Conservation (phyloP, 2,797 vertebrate genomes). For the Myoxocephalus aenaeus region DNA sequence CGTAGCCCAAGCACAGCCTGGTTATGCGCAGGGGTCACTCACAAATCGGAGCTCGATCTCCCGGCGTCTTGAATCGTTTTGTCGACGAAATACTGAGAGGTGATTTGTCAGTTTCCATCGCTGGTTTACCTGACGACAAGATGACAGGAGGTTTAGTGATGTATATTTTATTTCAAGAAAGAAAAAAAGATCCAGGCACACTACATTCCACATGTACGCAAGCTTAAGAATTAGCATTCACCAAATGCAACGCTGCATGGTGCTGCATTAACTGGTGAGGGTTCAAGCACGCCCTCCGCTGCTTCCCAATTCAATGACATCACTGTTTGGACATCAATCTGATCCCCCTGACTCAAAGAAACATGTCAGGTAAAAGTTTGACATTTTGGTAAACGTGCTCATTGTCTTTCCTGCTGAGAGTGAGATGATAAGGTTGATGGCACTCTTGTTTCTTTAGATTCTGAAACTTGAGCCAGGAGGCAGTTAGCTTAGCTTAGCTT, state of each 20-base stretch:
- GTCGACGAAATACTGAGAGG: slow-evolving; percentile 49
- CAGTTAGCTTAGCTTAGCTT: background rate
- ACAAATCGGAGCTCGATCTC: slow-evolving; percentile 66
- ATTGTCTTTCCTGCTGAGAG: background rate
- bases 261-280: background rate
- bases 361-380: background rate
- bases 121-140: slow-evolving; percentile 48
- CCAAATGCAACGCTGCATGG: too few relatives aligned
- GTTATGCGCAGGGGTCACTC: slow-evolving; percentile 63
- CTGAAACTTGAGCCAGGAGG: background rate
- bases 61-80: slow-evolving; percentile 58
- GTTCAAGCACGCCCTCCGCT: slow-evolving; percentile 1
- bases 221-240: slow-evolving; percentile 10
- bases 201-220: slow-evolving; percentile 17
- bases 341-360: background rate
- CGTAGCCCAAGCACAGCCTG: slow-evolving; percentile 60
- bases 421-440: background rate
- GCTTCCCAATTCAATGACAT: background rate
- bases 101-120: slow-evolving; percentile 71
- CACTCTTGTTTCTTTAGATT: background rate
- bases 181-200: background rate
- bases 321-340: background rate
- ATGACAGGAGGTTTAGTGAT: slow-evolving; percentile 40
- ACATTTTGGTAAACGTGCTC: background rate
- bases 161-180: slow-evolving; percentile 8